phyloP scores from a whole-genome alignment of 2,888 invertebrate species.

The Ophioninae sp. region DNA sequence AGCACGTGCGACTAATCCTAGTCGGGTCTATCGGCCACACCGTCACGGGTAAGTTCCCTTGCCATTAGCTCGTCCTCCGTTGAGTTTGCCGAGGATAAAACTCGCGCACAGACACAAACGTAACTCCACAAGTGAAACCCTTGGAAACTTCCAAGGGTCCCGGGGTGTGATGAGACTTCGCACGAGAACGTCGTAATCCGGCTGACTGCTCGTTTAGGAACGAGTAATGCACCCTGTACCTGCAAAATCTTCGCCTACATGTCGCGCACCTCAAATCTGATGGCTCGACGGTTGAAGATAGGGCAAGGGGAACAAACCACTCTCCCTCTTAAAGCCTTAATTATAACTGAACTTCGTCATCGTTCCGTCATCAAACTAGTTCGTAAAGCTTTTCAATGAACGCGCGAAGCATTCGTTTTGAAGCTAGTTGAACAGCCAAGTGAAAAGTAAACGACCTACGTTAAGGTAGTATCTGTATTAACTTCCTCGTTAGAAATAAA shows the following conservation, averaged over 20 bases:
- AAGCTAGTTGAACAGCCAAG: too few relatives aligned
- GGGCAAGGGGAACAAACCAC: not conserved
- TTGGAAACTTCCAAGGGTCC: constrained; percentile 57
- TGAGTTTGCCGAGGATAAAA: constrained; percentile 20
- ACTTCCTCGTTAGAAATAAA: too few relatives aligned
- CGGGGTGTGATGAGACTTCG: constrained; percentile 58
- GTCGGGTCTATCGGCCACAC: constrained; percentile 13
- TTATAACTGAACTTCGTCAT: too few relatives aligned
- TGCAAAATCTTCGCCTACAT: constrained; percentile 19
- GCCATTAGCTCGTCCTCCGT: not conserved
- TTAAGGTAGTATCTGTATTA: too few relatives aligned
- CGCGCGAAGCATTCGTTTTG: too few relatives aligned
- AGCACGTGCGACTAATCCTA: constrained; percentile 67
- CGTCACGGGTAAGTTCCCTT: constrained; percentile 46
- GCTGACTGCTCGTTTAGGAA: constrained; percentile 59
- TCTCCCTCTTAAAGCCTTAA: not conserved
- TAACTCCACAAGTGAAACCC: constrained; percentile 1
- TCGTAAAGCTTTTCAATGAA: too few relatives aligned
- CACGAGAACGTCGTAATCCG: constrained; percentile 60
- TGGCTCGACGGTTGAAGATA: not conserved
- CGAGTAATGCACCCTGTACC: constrained; percentile 60
- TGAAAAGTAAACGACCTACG: too few relatives aligned
- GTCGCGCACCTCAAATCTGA: constrained; percentile 1
- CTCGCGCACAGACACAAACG: constrained; percentile 24
- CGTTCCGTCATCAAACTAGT: too few relatives aligned